Evolutionary conservation across 2,888 invertebrate species (phyloP).

Genomic region (Diloba caeruleocephala): DNA sequence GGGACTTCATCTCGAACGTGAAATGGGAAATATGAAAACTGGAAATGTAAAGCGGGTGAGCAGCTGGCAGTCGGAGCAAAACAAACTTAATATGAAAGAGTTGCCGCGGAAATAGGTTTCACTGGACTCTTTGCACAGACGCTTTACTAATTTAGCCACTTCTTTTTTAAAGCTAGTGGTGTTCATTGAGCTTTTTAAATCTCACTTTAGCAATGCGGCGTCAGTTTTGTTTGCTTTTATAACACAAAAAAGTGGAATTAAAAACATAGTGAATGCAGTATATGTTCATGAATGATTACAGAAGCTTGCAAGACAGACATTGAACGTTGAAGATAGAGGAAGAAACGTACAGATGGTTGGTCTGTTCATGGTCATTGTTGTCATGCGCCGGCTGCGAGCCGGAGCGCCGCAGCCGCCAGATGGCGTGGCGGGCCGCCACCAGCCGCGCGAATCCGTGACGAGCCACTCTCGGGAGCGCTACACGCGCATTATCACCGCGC

Average conservation of each 20-base stretch:
- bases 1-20: conserved; percentile 59
- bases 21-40: conserved; percentile 71
- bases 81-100: conserved; percentile 70
- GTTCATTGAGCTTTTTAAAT: conserved; percentile 56
- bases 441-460: conserved; percentile 92
- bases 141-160: conserved; percentile 62
- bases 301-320: conserved; percentile 64
- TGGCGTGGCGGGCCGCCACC: conserved; percentile 92
- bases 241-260: conserved; percentile 22
- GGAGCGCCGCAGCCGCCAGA: conserved; percentile 91
- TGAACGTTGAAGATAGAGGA: conserved; percentile 75
- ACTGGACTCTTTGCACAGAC: conserved; percentile 64
- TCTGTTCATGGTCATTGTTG: conserved; percentile 87
- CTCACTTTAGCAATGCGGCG: conserved; percentile 21
- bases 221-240: conserved; percentile 6
- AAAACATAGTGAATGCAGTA: conserved; percentile 43
- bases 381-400: conserved; percentile 86
- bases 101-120: conserved; percentile 65
- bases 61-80: conserved; percentile 68
- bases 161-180: conserved; percentile 50
- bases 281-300: conserved; percentile 52
- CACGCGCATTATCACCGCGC: conserved; percentile 79
- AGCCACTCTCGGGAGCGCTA: conserved; percentile 89
- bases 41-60: conserved; percentile 72
- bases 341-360: conserved; percentile 88